A percentile compares a stretch with the other conserved stretches of the same genome.
Conservation (phyloP, 2,797 vertebrate species). For the Melanotaenia parkinsoni region DNA sequence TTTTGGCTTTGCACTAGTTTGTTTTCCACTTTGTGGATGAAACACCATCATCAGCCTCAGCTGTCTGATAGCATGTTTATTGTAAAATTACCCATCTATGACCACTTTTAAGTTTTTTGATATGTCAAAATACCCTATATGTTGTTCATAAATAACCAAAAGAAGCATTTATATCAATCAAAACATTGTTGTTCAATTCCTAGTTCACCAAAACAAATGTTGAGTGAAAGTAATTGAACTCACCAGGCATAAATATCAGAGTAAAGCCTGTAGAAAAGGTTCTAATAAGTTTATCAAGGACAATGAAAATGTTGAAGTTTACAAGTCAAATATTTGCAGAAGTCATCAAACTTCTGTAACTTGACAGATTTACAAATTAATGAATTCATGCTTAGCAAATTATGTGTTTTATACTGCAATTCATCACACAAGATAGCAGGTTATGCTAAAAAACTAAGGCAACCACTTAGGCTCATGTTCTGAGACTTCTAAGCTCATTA, state of each 20-base stretch:
- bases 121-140: too few relatives aligned
- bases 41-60: too few relatives aligned
- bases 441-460: conserved; percentile 26
- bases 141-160: neutral
- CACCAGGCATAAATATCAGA: neutral
- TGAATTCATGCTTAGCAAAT: conserved; percentile 44
- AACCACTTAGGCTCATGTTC: conserved; percentile 36
- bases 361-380: conserved; percentile 56
- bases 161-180: neutral
- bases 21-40: too few relatives aligned
- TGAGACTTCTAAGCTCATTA: conserved; percentile 47
- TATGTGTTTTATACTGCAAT: conserved; percentile 56
- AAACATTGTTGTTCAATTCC: neutral
- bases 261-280: neutral
- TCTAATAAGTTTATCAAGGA: conserved; percentile 9
- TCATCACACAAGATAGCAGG: conserved; percentile 46
- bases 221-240: conserved; percentile 40
- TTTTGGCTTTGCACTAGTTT: too few relatives aligned
- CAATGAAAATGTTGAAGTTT: conserved; percentile 14
- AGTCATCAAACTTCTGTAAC: conserved; percentile 54
- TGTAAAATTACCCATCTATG: too few relatives aligned
- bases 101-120: too few relatives aligned
- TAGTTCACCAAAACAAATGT: neutral
- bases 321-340: conserved; percentile 46
- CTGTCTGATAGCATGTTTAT: too few relatives aligned